Percentiles rank a stretch among this genome's conserved stretches.
phyloP scores from a whole-genome alignment of 2,797 vertebrate genomes.

The Malacoctenus gilli region DNA sequence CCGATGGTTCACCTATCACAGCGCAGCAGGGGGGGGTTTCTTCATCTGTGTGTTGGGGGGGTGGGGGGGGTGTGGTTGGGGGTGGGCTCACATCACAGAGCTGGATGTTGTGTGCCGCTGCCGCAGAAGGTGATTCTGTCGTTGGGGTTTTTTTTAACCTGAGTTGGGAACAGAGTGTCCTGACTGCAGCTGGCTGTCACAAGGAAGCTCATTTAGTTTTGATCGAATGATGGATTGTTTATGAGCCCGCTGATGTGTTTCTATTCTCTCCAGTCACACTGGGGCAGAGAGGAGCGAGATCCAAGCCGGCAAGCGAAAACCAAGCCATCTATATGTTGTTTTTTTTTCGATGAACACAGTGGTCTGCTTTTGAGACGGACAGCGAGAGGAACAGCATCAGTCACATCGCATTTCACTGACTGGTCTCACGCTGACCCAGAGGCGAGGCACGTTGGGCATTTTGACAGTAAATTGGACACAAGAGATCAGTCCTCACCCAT shows the following conservation, averaged over 20 bases:
- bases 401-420: slow-evolving; percentile 47
- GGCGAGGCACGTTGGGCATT: slow-evolving; percentile 46
- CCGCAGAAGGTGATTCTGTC: slow-evolving; percentile 22
- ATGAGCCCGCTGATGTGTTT: too few relatives aligned
- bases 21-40: slow-evolving; percentile 48
- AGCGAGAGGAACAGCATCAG: slow-evolving; percentile 40
- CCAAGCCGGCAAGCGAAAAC: not conserved
- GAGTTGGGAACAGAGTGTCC: slow-evolving; percentile 38
- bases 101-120: slow-evolving; percentile 6
- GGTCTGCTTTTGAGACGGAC: slow-evolving; percentile 35
- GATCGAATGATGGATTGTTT: slow-evolving; percentile 12
- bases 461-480: slow-evolving; percentile 73
- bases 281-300: slow-evolving; percentile 8
- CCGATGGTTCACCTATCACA: slow-evolving; percentile 49
- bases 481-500: slow-evolving; percentile 65
- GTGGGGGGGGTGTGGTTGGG: slow-evolving; percentile 8
- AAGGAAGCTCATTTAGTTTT: slow-evolving; percentile 14
- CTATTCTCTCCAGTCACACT: not conserved
- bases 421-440: slow-evolving; percentile 50
- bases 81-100: not conserved
- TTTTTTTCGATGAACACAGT: not conserved
- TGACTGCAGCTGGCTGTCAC: slow-evolving; percentile 16
- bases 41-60: slow-evolving; percentile 6
- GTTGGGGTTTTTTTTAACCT: slow-evolving; percentile 9
- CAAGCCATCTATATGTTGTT: not conserved